Percentiles rank a stretch among this genome's conserved stretches.
Evolutionary conservation across 2,888 invertebrate genomes (phyloP).

Genomic region (Acronicta psi): DNA sequence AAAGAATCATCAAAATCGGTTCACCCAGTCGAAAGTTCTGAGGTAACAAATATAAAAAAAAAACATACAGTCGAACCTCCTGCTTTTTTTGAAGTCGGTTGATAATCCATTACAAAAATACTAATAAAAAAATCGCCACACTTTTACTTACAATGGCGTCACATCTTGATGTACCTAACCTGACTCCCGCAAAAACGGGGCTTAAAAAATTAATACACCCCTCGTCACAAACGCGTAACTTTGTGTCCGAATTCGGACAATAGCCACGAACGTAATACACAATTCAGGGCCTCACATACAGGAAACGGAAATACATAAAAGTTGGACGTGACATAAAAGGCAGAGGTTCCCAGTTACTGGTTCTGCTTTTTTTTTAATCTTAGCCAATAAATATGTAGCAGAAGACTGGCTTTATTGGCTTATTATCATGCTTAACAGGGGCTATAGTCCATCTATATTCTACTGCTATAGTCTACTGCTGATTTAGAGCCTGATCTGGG

Average conservation of each 20-base stretch:
- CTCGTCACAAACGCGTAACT: slow-evolving; percentile 16
- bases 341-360: background rate
- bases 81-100: no score
- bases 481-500: no score
- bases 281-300: slow-evolving; percentile 36
- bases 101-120: no score
- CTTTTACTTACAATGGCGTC: background rate
- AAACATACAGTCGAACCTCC: no score
- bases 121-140: no score
- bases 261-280: slow-evolving; percentile 31
- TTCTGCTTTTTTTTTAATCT: background rate
- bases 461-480: no score
- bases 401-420: background rate
- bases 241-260: slow-evolving; percentile 30
- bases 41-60: no score
- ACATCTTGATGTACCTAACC: background rate
- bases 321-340: slow-evolving; percentile 43
- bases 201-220: slow-evolving; percentile 15
- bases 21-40: no score
- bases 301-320: slow-evolving; percentile 49
- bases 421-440: no score
- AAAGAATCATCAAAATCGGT: no score
- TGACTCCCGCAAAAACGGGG: background rate
- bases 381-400: background rate
- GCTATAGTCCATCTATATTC: no score